Conservation (phyloP, 2,797 vertebrate species). For the Molossus molossus region DNA sequence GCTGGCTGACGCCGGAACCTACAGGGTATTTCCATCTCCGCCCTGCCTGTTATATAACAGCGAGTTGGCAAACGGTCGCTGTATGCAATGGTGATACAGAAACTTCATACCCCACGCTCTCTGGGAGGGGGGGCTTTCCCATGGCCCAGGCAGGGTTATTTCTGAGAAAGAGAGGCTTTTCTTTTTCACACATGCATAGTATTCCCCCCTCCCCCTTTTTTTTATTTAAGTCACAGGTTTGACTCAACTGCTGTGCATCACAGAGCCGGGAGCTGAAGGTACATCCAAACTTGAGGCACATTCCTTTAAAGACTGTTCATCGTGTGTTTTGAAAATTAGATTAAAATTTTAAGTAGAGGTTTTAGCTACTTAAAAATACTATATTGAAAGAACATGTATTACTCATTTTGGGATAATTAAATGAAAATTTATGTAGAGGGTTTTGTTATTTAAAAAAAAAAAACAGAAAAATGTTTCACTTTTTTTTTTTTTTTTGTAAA, state of each 20-base stretch:
- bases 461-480: neutral
- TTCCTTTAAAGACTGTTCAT: neutral
- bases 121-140: neutral
- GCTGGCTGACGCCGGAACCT: neutral
- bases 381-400: neutral
- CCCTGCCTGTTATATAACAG: neutral
- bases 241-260: neutral
- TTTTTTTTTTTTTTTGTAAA: neutral
- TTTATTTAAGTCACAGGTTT: neutral
- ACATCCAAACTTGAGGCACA: neutral
- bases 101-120: neutral
- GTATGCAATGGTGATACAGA: neutral
- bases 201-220: neutral
- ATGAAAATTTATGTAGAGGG: neutral
- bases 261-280: too few relatives aligned
- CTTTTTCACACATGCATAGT: neutral
- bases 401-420: constrained; percentile 20
- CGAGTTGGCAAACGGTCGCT: neutral
- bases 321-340: neutral
- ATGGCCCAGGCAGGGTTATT: neutral
- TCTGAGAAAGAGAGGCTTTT: neutral
- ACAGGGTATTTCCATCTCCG: neutral
- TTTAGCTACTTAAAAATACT: constrained; percentile 12
- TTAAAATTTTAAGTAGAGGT: constrained; percentile 49
- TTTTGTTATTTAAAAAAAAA: constrained; percentile 7